phyloP scores from a whole-genome alignment of 1,140 invertebrate species.

The Phenacoccus solenopsis region DNA sequence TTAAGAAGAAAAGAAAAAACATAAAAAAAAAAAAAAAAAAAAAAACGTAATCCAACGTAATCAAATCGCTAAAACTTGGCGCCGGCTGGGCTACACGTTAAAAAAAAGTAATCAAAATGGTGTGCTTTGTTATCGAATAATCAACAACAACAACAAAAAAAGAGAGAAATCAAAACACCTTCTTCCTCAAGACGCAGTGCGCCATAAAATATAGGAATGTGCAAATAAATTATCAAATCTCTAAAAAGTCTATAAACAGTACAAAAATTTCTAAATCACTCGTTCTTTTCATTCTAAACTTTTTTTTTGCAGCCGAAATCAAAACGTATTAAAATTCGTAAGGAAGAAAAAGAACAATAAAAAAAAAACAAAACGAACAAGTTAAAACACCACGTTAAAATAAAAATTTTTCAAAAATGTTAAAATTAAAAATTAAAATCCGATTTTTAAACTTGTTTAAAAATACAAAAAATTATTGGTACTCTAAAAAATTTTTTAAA shows the following conservation, averaged over 20 bases:
- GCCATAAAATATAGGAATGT: no score
- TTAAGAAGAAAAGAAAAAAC: no score
- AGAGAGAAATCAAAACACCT: no score
- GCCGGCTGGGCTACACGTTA: background rate
- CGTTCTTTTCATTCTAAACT: background rate
- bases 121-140: no score
- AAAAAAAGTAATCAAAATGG: background rate
- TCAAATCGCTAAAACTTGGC: background rate
- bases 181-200: no score
- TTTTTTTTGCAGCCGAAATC: background rate
- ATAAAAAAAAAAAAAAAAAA: no score
- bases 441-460: constrained; percentile 8
- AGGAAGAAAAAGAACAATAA: background rate
- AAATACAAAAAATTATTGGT: constrained; percentile 7
- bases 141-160: no score
- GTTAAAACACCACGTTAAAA: constrained; percentile 12
- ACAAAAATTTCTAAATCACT: background rate
- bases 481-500: background rate
- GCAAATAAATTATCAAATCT: background rate
- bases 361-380: background rate
- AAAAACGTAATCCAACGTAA: background rate
- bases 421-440: constrained; percentile 10
- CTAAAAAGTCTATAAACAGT: background rate
- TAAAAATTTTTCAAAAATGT: background rate
- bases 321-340: no score